Evolutionary conservation across 2,797 vertebrate genomes (phyloP).

Genomic region (Scyliorhinus canicula): DNA sequence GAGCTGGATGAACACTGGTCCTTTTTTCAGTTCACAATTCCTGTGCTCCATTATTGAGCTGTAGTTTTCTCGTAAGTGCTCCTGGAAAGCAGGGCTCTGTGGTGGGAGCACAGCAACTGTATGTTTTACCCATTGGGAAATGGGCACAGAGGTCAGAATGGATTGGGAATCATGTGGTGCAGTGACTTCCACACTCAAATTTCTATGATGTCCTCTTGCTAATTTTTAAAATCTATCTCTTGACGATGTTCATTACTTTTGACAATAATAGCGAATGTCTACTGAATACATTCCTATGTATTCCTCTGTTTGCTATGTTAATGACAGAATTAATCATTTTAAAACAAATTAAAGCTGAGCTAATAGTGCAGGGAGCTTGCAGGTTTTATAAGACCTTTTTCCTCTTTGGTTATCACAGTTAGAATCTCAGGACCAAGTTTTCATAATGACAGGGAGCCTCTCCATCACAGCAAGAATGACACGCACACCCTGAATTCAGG

Average conservation of each 20-base stretch:
- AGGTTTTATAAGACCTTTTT: not conserved
- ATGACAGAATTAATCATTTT: not conserved
- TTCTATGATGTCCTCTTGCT: not conserved
- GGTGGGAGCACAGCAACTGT: not conserved
- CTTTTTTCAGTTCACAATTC: not conserved
- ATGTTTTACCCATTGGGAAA: not conserved
- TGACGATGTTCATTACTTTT: not conserved
- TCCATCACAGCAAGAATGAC: too few relatives aligned
- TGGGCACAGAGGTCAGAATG: not conserved
- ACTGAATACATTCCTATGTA: not conserved
- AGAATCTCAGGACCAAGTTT: not conserved
- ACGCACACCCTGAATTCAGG: too few relatives aligned
- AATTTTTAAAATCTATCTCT: not conserved
- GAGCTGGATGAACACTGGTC: not conserved
- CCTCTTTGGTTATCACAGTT: not conserved
- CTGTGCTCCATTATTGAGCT: not conserved
- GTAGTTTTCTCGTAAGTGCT: not conserved
- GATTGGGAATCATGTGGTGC: not conserved
- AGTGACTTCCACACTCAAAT: not conserved
- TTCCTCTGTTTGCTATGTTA: not conserved
- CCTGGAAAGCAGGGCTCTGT: not conserved
- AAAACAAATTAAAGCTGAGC: not conserved
- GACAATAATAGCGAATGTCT: not conserved
- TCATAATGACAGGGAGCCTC: too few relatives aligned
- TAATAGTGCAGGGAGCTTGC: not conserved